Base-by-base conservation (phyloP, 2,888 invertebrate genomes). In the Dolichopus griseipennis region DNA sequence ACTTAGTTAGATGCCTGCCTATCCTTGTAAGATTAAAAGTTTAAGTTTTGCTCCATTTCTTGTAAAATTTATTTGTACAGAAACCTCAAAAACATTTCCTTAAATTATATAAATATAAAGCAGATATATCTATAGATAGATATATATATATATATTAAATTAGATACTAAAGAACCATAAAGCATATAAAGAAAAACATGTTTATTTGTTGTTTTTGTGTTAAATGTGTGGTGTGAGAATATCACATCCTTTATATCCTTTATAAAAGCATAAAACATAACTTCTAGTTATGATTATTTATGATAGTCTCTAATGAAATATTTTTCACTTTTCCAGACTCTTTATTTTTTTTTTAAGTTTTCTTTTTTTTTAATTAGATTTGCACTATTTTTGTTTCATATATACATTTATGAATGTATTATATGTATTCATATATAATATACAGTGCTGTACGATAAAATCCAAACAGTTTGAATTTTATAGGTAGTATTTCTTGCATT, bases 261-360 rank as follows among this genome's bases (percentile, higher is more conserved):
- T 52, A 12, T 52, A 52, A 18, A 52, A 52, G 15, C 18, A 52
- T 52, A 52, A 52, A 52, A 52, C 52, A 52, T 52, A 52, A 52
- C 52, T 52, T 52, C 15, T 15, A 52, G 52, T 52, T 52, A 52
- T 52, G 52, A 52, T 52, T 52, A 52, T 52, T 52, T 52, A 52
- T 52, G 15, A 52, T n/a, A 52, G 52, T 52, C 52, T 52, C 52
- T 52, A 52, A 52, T 52, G 52, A 52, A 52, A 52, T 52, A 52
- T 52, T 52, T 52, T 52, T 52, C 52, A 52, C 15, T 52, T 52
- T 52, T 52, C 18, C 52, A 52, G 52, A 52, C 52, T 52, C 52
- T 15, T n/a, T 12, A 2, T 52, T 1, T 52, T 52, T 18, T 52
- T 52, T 52, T 41, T 41, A 6, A 6, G 8, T 41, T 41, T 41